Base-by-base conservation (phyloP, 2,113 vertebrate genomes). In the Acanthisitta chloris region DNA sequence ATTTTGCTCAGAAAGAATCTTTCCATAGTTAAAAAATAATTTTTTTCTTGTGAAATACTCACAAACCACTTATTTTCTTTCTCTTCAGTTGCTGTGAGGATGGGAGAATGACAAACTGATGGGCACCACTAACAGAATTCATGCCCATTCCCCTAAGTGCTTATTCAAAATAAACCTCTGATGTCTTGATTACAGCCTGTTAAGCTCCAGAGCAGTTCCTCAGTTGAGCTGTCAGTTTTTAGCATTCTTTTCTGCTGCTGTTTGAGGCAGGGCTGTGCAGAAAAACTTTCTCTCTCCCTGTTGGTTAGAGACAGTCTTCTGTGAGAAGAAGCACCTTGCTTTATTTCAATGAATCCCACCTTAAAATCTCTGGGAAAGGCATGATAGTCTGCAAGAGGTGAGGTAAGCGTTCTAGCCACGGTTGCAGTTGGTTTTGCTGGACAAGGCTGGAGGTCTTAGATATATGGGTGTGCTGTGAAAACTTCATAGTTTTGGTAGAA, bases 91-190 rank as follows among this genome's bases (percentile, higher is more conserved):
- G 1, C 2, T 52, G 24, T 58, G n/a, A 70, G 29, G 42, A 59
- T 81, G 23, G 15, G 52, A 72, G 26, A 91, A 90, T 76, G 65
- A 52, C 34, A 40, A 17, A 54, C 23, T 73, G 33, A 51, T n/a
- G 36, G 65, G 25, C 76, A 69, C 42, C 0, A 0, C 64, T 74
- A 28, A 49, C 43, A 57, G 86, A 84, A 71, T 79, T 93, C 69
- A 20, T 57, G n/a, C 17, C 86, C 8, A 3, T 77, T 94, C 55
- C 49, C 45, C 65, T 38, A 82, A 80, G 45, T 61, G 25, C 49
- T 77, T 85, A 38, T 73, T 94, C 45, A 91, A 42, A 94, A 70
- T 92, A 94, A 82, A 82, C n/a, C 36, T 78, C 61, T 57, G 54
- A 57, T 92, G 10, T 81, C 73, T 89, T 92, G 72, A 89, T 94